Evolutionary conservation across 2,113 vertebrate genomes (phyloP).

Genomic region (Naja naja): DNA sequence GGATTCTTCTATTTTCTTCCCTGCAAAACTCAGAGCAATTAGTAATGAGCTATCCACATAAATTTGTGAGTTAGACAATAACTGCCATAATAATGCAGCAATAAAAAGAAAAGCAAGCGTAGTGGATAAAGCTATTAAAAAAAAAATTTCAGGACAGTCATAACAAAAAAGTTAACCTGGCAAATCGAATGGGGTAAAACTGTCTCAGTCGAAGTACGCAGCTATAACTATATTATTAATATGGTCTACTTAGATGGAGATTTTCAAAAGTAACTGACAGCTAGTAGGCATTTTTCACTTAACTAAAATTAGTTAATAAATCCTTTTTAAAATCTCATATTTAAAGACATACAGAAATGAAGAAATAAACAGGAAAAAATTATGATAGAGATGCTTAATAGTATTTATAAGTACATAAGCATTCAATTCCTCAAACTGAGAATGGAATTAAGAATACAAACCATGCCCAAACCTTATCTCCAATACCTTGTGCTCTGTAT

Average conservation of each 20-base stretch:
- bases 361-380: background rate
- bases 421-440: background rate
- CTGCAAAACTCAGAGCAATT: background rate
- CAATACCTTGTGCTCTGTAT: background rate
- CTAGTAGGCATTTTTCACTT: background rate
- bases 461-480: background rate
- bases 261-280: background rate
- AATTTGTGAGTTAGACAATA: background rate
- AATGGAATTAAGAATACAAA: background rate
- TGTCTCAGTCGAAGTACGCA: background rate
- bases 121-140: background rate
- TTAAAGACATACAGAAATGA: background rate
- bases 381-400: background rate
- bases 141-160: background rate
- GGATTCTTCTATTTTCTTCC: background rate
- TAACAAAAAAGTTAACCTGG: background rate
- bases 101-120: background rate
- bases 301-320: background rate
- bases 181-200: background rate
- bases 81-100: background rate
- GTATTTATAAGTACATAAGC: background rate
- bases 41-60: background rate
- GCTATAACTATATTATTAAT: background rate
- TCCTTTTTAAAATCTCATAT: background rate
- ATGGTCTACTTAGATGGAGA: background rate